phyloP scores from a whole-genome alignment of 2,888 invertebrate genomes.

The Drosophila tripunctata region DNA sequence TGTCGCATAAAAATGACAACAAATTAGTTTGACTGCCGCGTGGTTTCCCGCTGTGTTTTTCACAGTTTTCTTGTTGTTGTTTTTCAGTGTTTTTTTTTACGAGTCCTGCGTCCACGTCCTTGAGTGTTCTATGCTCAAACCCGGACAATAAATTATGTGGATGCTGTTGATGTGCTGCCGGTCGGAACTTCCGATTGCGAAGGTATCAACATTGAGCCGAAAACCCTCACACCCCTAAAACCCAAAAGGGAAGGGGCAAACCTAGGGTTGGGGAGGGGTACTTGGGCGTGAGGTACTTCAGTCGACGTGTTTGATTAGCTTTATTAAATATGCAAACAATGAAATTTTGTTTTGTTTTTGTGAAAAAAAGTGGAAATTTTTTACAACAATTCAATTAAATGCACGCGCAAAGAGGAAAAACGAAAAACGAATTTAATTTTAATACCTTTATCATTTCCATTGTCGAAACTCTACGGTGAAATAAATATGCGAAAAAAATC shows the following conservation, averaged over 20 bases:
- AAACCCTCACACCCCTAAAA: slow-evolving; percentile 62
- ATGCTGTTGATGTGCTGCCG: slow-evolving; percentile 50
- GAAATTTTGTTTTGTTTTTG: slow-evolving; percentile 71
- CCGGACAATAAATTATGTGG: slow-evolving; percentile 70
- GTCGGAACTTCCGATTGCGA: slow-evolving; percentile 26
- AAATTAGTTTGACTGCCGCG: slow-evolving; percentile 78
- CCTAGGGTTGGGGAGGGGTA: background rate
- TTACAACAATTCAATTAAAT: slow-evolving; percentile 70
- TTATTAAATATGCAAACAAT: slow-evolving; percentile 79
- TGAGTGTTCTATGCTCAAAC: slow-evolving; percentile 42
- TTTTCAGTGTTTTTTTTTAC: slow-evolving; percentile 14
- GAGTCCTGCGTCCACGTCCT: slow-evolving; percentile 52
- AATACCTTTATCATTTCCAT: slow-evolving; percentile 43
- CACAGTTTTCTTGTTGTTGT: slow-evolving; percentile 61
- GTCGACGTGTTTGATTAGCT: slow-evolving; percentile 75
- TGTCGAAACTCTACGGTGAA: background rate
- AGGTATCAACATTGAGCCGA: slow-evolving; percentile 63
- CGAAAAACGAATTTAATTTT: slow-evolving; percentile 41
- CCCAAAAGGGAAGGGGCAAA: background rate
- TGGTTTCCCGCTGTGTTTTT: slow-evolving; percentile 78
- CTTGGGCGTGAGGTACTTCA: slow-evolving; percentile 27
- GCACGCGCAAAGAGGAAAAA: slow-evolving; percentile 14
- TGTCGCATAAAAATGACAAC: slow-evolving; percentile 80
- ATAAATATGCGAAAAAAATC: slow-evolving; percentile 17
- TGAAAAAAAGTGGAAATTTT: slow-evolving; percentile 69